Conservation (phyloP, 2,797 vertebrate species). For the Limosa lapponica region DNA sequence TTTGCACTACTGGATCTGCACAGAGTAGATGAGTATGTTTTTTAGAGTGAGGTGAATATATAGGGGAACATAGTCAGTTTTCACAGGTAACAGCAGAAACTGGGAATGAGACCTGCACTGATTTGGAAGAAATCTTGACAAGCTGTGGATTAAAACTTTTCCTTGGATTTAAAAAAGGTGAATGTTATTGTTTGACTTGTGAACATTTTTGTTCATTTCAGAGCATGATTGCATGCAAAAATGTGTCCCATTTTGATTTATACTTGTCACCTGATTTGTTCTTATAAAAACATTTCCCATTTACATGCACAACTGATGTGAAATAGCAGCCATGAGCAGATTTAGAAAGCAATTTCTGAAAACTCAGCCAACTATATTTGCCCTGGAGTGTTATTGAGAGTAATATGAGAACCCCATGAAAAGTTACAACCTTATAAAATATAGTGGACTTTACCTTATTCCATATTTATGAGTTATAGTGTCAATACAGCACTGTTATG, state of each 20-base stretch:
- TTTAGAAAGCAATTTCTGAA: constrained; percentile 27
- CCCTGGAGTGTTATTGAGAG: constrained; percentile 4
- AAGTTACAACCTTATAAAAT: constrained; percentile 55
- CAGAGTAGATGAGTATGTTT: neutral
- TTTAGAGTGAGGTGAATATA: neutral
- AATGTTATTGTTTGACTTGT: neutral
- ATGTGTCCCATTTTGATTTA: constrained; percentile 13
- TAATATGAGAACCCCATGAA: constrained; percentile 33
- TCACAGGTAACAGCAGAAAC: neutral
- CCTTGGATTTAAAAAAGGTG: neutral
- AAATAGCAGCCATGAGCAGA: neutral
- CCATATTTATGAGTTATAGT: constrained; percentile 45
- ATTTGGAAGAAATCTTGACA: constrained; percentile 3
- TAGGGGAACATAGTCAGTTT: neutral
- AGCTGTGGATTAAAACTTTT: neutral
- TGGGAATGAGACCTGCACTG: neutral
- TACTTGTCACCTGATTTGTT: constrained; percentile 17
- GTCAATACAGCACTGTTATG: neutral
- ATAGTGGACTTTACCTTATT: constrained; percentile 35
- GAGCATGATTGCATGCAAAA: neutral
- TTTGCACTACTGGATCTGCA: neutral
- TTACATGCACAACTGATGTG: constrained; percentile 19
- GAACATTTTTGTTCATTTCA: constrained; percentile 15
- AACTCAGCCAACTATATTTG: constrained; percentile 26
- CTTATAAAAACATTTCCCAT: constrained; percentile 42